Base-by-base conservation (phyloP, 1,140 invertebrate species). In the Ceratina calcarata region DNA sequence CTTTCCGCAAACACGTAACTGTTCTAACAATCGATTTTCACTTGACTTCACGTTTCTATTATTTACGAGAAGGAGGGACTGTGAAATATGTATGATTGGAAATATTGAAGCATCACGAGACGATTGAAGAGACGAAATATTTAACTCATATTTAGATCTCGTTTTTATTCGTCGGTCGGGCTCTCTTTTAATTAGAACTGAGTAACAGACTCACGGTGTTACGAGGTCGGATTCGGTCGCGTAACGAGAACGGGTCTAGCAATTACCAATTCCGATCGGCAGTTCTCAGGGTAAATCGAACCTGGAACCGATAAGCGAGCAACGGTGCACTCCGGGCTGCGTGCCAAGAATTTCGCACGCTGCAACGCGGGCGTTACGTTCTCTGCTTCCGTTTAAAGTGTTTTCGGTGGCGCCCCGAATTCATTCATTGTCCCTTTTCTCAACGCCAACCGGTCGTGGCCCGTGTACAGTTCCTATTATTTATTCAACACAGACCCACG, bases 301-400 rank as follows among this genome's bases (percentile, higher is more conserved):
- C 32, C 37, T 51, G n/a, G 58, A 37, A 68, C 73, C n/a, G 51
- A n/a, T 7, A 64, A 7, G 70, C 81, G 57, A 69, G 22, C 80
- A 85, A 85, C 72, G 83, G 78, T 85, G 82, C 82, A 84, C 37
- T 64, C 60, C 60, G 22, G 51, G 72, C 67, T 49, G 32, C 76
- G 81, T 80, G 83, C 58, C 72, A 64, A 61, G 82, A 81, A 84
- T 84, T 70, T 71, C 12, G 37, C 78, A 45, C 22, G 37, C 37
- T 45, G 37, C 37, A 45, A 45, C 37, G 37, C 37, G 37, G 49
- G 27, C 13, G 72, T 12, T 55, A 57, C 24, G 45, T 51, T 67
- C 24, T 20, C 22, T 12, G 16, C 16, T 71, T 32, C 51, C 70
- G 16, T 57, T 68, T 61, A n/a, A 22, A 27, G 62, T n/a, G 18